Base-by-base conservation (phyloP, 2,888 invertebrate species). In the Drosophila kanekoi region DNA sequence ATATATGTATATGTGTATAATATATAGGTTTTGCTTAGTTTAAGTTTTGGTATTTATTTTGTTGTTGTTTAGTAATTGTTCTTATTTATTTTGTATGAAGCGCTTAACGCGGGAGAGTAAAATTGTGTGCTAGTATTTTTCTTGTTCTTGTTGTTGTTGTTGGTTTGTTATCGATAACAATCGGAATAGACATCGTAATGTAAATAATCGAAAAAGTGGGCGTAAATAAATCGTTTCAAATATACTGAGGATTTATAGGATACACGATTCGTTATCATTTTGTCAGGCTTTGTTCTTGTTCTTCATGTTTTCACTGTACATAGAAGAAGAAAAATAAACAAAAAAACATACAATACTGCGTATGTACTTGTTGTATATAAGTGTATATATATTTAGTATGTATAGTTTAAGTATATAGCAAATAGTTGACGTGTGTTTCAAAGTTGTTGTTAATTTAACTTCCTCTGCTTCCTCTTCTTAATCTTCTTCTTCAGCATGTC, bases 41-140 rank as follows among this genome's bases (percentile, higher is more conserved):
- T 54, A 64, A 73, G 35, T 43, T 70, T 60, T 54, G 32, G 40
- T 43, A 23, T 52, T 40, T 38, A 28, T 20, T 13, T 18, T 41
- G 2, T 28, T 28, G 28, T 48, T 10, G 20, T 43, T 45, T 38
- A 61, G 44, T 52, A 40, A 28, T 28, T 28, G 28, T 51, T 72
- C 63, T n/a, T n/a, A 58, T 60, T 35, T 54, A 44, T 64, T 70
- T 65, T 41, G 38, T 43, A 62, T 79, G 70, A 71, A n/a, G n/a
- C n/a, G n/a, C n/a, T n/a, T n/a, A n/a, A 79, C 58, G 82, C 86
- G 88, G 86, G 86, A 81, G 88, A 83, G 67, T 88, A 83, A 88
- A 83, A 83, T 86, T 83, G 81, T 88, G 89, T 83, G 83, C 86
- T 70, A 71, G 72, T 79, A 75, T 58, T 35, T 73, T n/a, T n/a